Percentiles rank a stretch among this genome's conserved stretches.
Conservation (phyloP, 2,888 invertebrate species). For the Callinectes sapidus region DNA sequence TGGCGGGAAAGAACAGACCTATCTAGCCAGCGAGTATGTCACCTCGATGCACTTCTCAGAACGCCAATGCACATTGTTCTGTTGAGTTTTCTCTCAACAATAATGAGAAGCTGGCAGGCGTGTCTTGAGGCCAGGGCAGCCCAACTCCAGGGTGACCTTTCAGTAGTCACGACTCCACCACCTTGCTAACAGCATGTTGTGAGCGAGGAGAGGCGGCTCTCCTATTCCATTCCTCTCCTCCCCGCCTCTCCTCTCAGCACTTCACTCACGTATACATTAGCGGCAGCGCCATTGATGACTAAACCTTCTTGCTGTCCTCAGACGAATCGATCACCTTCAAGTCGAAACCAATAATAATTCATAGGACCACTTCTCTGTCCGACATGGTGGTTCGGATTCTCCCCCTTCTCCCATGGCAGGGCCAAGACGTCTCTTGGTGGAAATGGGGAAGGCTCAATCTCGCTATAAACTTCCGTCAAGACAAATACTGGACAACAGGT, state of each 20-base stretch:
- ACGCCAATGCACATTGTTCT: not conserved
- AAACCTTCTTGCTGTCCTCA: not conserved
- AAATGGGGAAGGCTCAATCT: not conserved
- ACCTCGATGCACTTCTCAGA: not conserved
- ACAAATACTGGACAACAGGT: conserved; percentile 43
- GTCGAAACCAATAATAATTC: conserved; percentile 44
- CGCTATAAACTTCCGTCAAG: conserved; percentile 43
- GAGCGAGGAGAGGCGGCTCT: not conserved
- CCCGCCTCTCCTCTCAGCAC: conserved; percentile 9
- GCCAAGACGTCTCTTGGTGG: not conserved
- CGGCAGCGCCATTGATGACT: conserved; percentile 26
- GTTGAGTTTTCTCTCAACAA: not conserved
- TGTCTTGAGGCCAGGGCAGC: conserved; percentile 18
- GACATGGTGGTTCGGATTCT: not conserved
- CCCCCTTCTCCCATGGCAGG: not conserved
- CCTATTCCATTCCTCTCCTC: not conserved
- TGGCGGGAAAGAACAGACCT: not conserved
- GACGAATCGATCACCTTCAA: conserved; percentile 37
- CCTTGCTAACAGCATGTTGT: conserved; percentile 39
- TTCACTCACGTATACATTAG: not conserved
- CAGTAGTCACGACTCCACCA: conserved; percentile 44
- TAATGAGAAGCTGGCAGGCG: not conserved
- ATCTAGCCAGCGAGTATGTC: not conserved
- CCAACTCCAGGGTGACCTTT: conserved; percentile 48
- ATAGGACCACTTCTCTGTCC: not conserved